Evolutionary conservation across 2,113 vertebrate genomes (phyloP).

Genomic region (Ifrita kowaldi): DNA sequence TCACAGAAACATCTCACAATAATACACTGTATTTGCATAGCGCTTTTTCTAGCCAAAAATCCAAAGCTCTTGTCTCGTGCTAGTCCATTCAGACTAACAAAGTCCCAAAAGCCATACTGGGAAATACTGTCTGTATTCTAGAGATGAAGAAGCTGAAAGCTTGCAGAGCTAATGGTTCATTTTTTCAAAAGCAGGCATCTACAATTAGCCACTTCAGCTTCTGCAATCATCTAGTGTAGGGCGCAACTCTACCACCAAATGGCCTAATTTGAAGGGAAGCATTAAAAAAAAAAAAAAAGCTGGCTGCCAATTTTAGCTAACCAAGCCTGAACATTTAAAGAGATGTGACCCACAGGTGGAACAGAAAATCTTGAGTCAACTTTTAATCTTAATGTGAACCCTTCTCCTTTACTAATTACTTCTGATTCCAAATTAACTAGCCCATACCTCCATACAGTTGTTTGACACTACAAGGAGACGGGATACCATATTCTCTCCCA

Average conservation of each 20-base stretch:
- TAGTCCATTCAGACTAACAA: slow-evolving; percentile 1
- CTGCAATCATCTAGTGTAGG: neutral
- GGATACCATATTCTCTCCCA: neutral
- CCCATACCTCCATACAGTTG: neutral
- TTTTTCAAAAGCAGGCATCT: neutral
- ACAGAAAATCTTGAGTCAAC: neutral
- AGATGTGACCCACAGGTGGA: neutral
- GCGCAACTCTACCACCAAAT: neutral
- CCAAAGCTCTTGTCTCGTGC: neutral
- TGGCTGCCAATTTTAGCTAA: neutral
- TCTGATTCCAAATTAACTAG: neutral
- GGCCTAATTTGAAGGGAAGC: neutral
- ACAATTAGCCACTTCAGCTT: neutral
- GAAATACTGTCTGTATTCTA: slow-evolving; percentile 6
- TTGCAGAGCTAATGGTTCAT: neutral
- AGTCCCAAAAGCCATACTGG: neutral
- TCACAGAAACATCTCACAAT: slow-evolving; percentile 38
- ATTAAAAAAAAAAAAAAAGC: neutral
- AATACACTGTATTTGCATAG: slow-evolving; percentile 12
- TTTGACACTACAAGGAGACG: neutral
- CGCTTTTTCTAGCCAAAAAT: neutral
- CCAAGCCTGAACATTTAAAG: neutral
- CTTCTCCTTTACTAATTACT: neutral
- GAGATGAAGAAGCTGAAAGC: slow-evolving; percentile 10
- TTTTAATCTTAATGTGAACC: neutral